Evolutionary conservation across 2,797 vertebrate genomes (phyloP), one percentile per base, ranked within the genome.

Genomic region (Microctenopoma lineatum): DNA sequence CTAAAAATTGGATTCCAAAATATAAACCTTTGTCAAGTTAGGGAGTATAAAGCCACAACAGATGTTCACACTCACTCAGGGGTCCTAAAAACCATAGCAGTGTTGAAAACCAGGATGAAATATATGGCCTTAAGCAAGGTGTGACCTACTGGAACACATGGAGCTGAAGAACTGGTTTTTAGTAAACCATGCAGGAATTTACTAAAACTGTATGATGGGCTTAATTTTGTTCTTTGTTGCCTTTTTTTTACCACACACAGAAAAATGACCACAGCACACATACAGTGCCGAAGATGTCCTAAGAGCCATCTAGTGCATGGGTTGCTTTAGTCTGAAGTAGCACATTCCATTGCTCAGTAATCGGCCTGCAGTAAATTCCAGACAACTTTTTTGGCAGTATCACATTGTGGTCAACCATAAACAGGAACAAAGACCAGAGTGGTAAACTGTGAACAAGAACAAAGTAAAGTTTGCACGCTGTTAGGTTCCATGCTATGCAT

Each of bases 11-110:
- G 67, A 79, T 65, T 63, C 32, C 47, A 51, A 59, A 73, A 64
- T 77, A 74, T 77, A 46, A 52, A 66, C 44, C 47, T 42, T 32
- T 52, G 61, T 83, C 21, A 18, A 25, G 59, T 64, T 65, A 32
- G 69, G 60, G 57, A 66, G 79, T 68, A 62, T 59, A 80, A 81
- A 86, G 70, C 73, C 56, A 26, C 66, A 64, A 57, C 80, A 85
- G 77, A 85, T 88, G 79, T 88, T 85, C 73, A 80, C 80, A 85
- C 83, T 71, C 85, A 75, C 79, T 75, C 78, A 29, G 75, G 61
- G 76, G 66, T 73, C 67, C 75, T 62, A 64, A 77, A 76, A 78
- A 67, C 55, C 65, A 38, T 14, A 34, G 51, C 32, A 39, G 46
- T 59, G 63, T 51, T 74, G 58, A 70, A 80, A 90, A 84, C 71